These are phyloP conservation scores for Drosophila littoralis DNA, from an alignment of 1,140 invertebrate genomes.

Conservation along the genomic window DNA sequence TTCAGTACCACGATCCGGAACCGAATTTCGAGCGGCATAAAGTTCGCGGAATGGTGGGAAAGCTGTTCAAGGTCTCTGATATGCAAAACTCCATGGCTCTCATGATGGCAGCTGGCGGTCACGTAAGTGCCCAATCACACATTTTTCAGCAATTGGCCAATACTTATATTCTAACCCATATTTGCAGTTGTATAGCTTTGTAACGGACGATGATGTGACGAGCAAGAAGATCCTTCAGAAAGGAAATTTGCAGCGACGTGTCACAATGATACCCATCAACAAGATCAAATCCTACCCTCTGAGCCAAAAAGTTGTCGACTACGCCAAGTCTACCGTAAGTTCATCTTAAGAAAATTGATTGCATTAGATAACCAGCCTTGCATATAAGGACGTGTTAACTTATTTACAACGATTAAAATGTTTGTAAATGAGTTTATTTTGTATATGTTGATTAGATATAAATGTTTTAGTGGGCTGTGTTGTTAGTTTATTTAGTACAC, in stretches of 20 bases:
- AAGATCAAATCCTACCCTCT: conserved; percentile 90
- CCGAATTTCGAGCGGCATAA: conserved; percentile 90
- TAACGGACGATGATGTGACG: conserved; percentile 94
- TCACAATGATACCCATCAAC: conserved; percentile 97
- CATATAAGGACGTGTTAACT: no score
- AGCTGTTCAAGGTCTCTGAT: conserved; percentile 91
- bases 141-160: neutral
- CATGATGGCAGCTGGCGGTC: conserved; percentile 94
- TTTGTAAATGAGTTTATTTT: no score
- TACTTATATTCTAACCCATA: neutral
- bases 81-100: conserved; percentile 91
- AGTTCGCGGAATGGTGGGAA: conserved; percentile 92
- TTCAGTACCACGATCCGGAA: conserved; percentile 91
- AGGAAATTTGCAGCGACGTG: conserved; percentile 91
- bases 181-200: conserved; percentile 93
- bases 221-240: conserved; percentile 93
- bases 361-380: neutral
- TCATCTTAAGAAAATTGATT: neutral
- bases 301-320: conserved; percentile 86
- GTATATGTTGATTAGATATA: no score
- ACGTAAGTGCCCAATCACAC: conserved; percentile 85
- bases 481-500: no score
- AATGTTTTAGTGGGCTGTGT: no score
- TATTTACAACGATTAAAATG: no score
- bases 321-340: conserved; percentile 88